Conservation (phyloP, 2,888 invertebrate species). For the Erebia epiphron region DNA sequence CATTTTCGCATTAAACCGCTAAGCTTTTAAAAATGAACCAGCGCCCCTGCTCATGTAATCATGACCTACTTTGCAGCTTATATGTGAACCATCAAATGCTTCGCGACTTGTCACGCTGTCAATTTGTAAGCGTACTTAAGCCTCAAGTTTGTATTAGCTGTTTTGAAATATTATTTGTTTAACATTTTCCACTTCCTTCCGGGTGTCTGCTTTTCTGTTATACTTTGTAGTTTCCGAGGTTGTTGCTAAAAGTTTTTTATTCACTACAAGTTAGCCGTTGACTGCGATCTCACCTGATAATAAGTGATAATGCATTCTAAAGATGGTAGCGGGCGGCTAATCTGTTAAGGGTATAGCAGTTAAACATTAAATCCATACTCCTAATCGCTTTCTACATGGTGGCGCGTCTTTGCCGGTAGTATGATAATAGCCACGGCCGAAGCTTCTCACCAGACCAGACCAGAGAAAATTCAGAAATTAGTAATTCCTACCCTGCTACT, state of each 20-base stretch:
- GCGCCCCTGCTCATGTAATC: neutral
- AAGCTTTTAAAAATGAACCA: constrained; percentile 9
- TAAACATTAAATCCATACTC: no score
- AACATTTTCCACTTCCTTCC: constrained; percentile 9
- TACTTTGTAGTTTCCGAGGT: neutral
- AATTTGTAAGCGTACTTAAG: constrained; percentile 7
- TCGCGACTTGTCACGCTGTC: constrained; percentile 13
- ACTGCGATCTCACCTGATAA: neutral
- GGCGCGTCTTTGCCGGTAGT: no score
- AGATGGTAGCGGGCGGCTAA: no score
- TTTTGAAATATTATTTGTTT: constrained; percentile 5
- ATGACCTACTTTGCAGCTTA: constrained; percentile 6
- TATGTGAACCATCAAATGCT: constrained; percentile 10
- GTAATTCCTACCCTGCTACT: no score
- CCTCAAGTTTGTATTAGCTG: constrained; percentile 7
- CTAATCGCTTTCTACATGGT: no score
- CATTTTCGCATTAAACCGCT: neutral
- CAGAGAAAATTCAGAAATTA: no score
- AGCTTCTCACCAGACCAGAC: no score
- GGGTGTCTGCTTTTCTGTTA: constrained; percentile 2
- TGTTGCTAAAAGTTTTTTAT: neutral
- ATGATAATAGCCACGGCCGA: no score
- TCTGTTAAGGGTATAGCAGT: no score
- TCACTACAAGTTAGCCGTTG: neutral
- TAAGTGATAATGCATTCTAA: no score